These are phyloP conservation scores for Rhopilema esculentum DNA, from an alignment of 30 jellyfish, hydroid and myxozoan species.

Conservation along the genomic window DNA sequence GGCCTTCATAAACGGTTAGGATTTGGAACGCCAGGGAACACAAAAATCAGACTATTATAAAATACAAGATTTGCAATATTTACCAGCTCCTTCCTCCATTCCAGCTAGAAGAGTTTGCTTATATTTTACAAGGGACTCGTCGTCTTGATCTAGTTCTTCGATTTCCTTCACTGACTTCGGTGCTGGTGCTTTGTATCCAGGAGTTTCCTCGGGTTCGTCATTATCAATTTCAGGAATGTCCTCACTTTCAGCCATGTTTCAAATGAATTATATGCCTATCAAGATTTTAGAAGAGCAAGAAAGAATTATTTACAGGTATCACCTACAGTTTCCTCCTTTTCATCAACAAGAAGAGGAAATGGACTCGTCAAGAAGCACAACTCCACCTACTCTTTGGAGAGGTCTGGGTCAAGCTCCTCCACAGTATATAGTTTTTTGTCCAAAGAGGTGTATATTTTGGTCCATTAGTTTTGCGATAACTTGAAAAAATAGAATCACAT, in stretches of 20 bases:
- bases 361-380: constrained; percentile 29
- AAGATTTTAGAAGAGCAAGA: neutral
- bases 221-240: constrained; percentile 59
- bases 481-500: neutral
- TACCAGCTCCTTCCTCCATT: constrained; percentile 85
- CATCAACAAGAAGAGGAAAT: constrained; percentile 28
- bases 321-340: neutral
- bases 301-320: neutral
- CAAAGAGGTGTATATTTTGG: neutral
- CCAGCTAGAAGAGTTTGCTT: constrained; percentile 94
- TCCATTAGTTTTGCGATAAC: neutral
- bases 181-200: constrained; percentile 98
- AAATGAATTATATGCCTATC: neutral
- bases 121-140: constrained; percentile 91
- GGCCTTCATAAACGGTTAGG: neutral
- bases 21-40: neutral
- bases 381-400: constrained; percentile 57
- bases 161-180: constrained; percentile 84
- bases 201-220: constrained; percentile 98
- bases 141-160: constrained; percentile 85
- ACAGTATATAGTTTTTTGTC: neutral
- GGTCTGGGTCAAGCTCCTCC: constrained; percentile 65
- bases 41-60: neutral
- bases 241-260: constrained; percentile 87
- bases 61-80: no score